A percentile compares a stretch with the other conserved stretches of the same genome.
Evolutionary conservation across 1,140 invertebrate species (phyloP).

Genomic region (Cepaea nemoralis): DNA sequence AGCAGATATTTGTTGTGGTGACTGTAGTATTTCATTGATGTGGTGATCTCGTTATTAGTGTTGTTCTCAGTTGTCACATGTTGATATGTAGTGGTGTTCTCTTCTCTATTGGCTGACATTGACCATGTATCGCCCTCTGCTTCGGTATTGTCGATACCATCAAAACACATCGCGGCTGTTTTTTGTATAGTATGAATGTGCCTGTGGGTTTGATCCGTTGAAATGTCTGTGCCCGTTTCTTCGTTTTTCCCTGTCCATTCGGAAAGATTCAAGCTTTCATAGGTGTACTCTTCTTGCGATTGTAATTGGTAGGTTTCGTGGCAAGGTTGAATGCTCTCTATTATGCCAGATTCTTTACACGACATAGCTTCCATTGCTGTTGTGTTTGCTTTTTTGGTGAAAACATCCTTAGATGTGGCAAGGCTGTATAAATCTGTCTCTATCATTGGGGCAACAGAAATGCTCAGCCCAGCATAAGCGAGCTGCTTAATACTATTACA

Average conservation of each 20-base stretch:
- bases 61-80: not conserved
- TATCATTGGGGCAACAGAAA: not conserved
- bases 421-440: not conserved
- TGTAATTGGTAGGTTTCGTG: no score
- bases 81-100: not conserved
- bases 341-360: no score
- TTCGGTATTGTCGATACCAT: not conserved
- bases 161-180: not conserved
- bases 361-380: no score
- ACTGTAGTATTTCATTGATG: not conserved
- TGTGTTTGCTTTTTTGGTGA: no score
- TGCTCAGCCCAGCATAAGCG: not conserved
- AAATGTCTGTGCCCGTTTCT: not conserved
- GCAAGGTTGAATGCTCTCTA: no score
- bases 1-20: not conserved
- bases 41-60: not conserved
- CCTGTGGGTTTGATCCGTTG: not conserved
- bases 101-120: not conserved
- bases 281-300: no score
- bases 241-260: no score
- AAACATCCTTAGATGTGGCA: not conserved
- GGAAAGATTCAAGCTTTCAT: no score
- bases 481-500: not conserved
- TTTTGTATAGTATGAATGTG: not conserved
- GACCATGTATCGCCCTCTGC: not conserved